These are phyloP conservation scores for Scomber scombrus DNA, from an alignment of 2,113 vertebrate species.

Conservation along the genomic window DNA sequence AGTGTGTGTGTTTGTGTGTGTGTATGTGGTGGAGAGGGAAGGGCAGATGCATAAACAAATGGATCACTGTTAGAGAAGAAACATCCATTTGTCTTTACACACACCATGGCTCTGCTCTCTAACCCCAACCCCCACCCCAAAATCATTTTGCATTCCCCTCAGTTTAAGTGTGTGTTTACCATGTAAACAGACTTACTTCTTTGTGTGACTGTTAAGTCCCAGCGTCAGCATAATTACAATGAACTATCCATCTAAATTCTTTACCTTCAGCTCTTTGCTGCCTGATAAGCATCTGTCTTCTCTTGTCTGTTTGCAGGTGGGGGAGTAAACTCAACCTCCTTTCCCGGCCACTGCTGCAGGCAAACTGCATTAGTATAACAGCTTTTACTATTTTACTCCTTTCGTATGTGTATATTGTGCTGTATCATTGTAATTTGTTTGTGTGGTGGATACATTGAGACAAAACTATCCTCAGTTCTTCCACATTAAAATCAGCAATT, in stretches of 20 bases:
- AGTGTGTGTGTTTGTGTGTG: constrained; percentile 30
- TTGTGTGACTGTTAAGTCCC: constrained; percentile 27
- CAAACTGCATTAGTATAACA: not conserved
- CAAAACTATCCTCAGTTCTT: not conserved
- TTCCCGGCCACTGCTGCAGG: not conserved
- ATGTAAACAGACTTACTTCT: constrained; percentile 56
- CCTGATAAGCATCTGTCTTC: constrained; percentile 57
- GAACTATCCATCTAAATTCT: not conserved
- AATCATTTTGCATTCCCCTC: constrained; percentile 31
- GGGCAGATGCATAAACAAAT: constrained; percentile 62
- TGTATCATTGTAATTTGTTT: not conserved
- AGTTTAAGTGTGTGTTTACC: constrained; percentile 53
- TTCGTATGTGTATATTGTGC: not conserved
- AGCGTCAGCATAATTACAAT: constrained; percentile 45
- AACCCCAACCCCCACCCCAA: not conserved
- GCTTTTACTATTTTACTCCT: not conserved
- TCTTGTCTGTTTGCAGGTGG: constrained; percentile 5
- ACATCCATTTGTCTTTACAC: constrained; percentile 64
- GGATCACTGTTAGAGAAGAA: constrained; percentile 74
- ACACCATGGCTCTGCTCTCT: constrained; percentile 42
- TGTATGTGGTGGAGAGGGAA: constrained; percentile 3
- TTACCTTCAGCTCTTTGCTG: constrained; percentile 16
- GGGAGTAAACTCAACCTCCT: constrained; percentile 1
- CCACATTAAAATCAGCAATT: not conserved
- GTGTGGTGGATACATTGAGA: not conserved